phyloP scores from a whole-genome alignment of 2,797 vertebrate species.

The Gymnothorax javanicus region DNA sequence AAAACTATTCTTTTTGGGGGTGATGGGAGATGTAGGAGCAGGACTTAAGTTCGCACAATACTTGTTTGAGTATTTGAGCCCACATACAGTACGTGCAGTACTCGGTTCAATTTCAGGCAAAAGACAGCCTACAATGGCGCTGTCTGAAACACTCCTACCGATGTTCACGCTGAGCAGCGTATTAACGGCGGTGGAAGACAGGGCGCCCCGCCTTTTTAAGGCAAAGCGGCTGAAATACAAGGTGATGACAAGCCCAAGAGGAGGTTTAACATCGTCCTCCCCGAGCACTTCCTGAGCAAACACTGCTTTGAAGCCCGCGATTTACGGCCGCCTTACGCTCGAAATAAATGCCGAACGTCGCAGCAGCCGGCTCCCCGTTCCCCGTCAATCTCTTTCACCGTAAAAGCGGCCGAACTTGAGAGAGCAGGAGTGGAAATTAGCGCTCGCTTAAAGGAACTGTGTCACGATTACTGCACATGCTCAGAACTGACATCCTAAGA shows the following conservation, averaged over 20 bases:
- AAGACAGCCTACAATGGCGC: too few species aligned
- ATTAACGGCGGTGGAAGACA: conserved; percentile 53
- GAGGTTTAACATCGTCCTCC: conserved; percentile 50
- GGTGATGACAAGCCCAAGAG: conserved; percentile 56
- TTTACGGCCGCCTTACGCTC: conserved; percentile 50
- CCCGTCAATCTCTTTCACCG: not conserved
- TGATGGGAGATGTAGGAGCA: too few species aligned
- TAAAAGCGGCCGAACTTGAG: not conserved
- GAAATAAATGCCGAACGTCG: conserved; percentile 44
- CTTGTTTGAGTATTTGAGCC: too few species aligned
- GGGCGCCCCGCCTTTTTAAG: conserved; percentile 46
- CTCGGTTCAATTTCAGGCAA: too few species aligned
- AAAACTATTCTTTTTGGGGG: too few species aligned
- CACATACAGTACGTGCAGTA: too few species aligned
- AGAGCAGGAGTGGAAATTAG: too few species aligned
- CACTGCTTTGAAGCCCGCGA: conserved; percentile 49
- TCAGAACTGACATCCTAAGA: too few species aligned
- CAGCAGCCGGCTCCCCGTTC: not conserved
- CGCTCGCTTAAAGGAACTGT: not conserved
- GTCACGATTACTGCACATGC: not conserved
- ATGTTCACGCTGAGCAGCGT: too few species aligned
- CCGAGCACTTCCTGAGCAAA: conserved; percentile 54
- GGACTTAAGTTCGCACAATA: too few species aligned
- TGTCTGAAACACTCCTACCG: too few species aligned
- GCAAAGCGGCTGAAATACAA: conserved; percentile 46